phyloP scores from a whole-genome alignment of 1,140 invertebrate genomes.

The Pachypsylla venusta region DNA sequence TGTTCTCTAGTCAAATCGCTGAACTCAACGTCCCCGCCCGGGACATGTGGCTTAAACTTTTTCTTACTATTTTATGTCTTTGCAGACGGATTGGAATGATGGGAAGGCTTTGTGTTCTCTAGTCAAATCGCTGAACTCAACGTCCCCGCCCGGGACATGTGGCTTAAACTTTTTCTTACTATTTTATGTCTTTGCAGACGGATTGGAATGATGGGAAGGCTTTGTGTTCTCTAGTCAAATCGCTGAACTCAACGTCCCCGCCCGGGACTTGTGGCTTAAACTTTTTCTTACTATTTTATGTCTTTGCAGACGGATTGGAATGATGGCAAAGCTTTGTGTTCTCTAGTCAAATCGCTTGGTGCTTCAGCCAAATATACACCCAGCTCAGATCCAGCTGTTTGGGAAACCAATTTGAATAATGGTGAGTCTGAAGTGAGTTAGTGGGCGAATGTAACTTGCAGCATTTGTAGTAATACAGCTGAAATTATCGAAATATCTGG shows the following conservation, averaged over 20 bases:
- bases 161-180: background rate
- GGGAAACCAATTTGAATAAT: slow-evolving; percentile 68
- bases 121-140: slow-evolving; percentile 65
- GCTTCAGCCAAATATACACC: slow-evolving; percentile 65
- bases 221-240: slow-evolving; percentile 69
- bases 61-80: slow-evolving; percentile 23
- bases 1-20: slow-evolving; percentile 73
- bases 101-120: slow-evolving; percentile 73
- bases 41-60: too few relatives aligned
- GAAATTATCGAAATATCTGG: too few relatives aligned
- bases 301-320: slow-evolving; percentile 81
- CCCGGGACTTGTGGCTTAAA: background rate
- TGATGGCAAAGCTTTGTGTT: slow-evolving; percentile 73
- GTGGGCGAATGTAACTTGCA: too few relatives aligned
- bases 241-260: slow-evolving; percentile 39
- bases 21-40: too few relatives aligned
- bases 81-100: slow-evolving; percentile 90
- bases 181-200: slow-evolving; percentile 42
- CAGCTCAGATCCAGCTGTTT: slow-evolving; percentile 51
- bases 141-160: background rate
- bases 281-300: slow-evolving; percentile 13
- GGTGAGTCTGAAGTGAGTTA: slow-evolving; percentile 38
- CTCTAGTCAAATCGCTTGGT: slow-evolving; percentile 72
- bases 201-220: slow-evolving; percentile 92
- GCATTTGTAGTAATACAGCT: too few relatives aligned